Evolutionary conservation across 2,113 vertebrate genomes (phyloP).

Genomic region (Oncorhynchus nerka): DNA sequence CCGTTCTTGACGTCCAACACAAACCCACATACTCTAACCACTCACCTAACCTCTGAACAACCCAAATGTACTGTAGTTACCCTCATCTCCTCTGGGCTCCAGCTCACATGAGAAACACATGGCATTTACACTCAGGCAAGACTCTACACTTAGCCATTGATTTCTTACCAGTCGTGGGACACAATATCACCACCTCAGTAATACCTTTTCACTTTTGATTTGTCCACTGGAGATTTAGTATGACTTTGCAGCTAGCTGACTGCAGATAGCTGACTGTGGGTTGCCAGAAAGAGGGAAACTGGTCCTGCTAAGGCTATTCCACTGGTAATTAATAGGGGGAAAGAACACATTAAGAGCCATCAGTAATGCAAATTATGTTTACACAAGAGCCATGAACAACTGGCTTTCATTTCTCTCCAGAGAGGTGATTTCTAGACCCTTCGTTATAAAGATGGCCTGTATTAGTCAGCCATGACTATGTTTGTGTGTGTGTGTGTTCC

Average conservation of each 20-base stretch:
- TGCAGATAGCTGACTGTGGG: not conserved
- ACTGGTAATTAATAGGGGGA: conserved; percentile 38
- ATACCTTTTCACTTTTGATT: conserved; percentile 26
- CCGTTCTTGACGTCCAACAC: not conserved
- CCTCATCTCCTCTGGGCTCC: not conserved
- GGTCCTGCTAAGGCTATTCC: conserved; percentile 14
- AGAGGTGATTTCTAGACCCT: conserved; percentile 26
- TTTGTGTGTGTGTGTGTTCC: conserved; percentile 1
- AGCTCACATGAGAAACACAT: not conserved
- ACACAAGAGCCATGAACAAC: conserved; percentile 33
- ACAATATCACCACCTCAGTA: not conserved
- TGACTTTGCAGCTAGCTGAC: not conserved
- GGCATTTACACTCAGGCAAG: conserved; percentile 4
- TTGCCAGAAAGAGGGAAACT: conserved; percentile 1
- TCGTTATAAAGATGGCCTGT: conserved; percentile 9
- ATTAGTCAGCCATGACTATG: conserved; percentile 3
- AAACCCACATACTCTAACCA: not conserved
- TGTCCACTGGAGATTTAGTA: not conserved
- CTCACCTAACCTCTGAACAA: not conserved
- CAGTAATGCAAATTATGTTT: conserved; percentile 40
- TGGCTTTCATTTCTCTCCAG: conserved; percentile 33
- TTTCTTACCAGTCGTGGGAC: conserved; percentile 16
- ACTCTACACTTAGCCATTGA: not conserved
- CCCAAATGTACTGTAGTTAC: not conserved
- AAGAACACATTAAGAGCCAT: conserved; percentile 30